These are phyloP conservation scores for Callinectes sapidus DNA, from an alignment of 2,888 invertebrate species.

Conservation along the genomic window DNA sequence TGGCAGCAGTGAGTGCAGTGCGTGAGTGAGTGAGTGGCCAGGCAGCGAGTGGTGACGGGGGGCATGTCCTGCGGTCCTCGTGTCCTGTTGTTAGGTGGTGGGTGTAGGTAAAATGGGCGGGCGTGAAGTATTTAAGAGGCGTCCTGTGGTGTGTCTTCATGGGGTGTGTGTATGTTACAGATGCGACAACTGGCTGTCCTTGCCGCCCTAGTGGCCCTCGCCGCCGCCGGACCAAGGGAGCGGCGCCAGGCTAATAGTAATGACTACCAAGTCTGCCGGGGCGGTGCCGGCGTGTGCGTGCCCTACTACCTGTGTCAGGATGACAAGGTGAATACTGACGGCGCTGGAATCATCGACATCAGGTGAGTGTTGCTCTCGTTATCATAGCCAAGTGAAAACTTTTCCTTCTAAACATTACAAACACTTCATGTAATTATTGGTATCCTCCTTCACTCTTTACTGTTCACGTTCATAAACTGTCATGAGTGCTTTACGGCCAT, in stretches of 20 bases:
- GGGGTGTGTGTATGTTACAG: background rate
- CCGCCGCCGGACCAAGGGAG: slow-evolving; percentile 3
- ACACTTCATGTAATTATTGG: no score
- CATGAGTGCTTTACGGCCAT: background rate
- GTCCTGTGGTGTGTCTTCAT: background rate
- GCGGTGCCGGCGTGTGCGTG: slow-evolving; percentile 82
- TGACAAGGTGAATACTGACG: slow-evolving; percentile 83
- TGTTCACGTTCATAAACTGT: background rate
- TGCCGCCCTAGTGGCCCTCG: background rate
- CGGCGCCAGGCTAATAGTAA: background rate
- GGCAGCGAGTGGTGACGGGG: background rate
- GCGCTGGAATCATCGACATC: slow-evolving; percentile 85
- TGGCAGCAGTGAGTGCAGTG: background rate
- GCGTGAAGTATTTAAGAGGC: background rate
- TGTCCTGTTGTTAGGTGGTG: background rate
- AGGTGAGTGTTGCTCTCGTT: slow-evolving; percentile 77
- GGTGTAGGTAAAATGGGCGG: background rate
- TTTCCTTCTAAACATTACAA: no score
- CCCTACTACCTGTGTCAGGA: slow-evolving; percentile 85
- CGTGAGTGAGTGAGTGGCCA: background rate
- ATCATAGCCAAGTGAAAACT: background rate
- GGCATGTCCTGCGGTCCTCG: background rate
- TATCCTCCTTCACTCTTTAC: background rate
- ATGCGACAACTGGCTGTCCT: slow-evolving; percentile 20
- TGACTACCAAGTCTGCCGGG: background rate